phyloP scores from a whole-genome alignment of 2,888 invertebrate species.

The Polyommatus icarus region DNA sequence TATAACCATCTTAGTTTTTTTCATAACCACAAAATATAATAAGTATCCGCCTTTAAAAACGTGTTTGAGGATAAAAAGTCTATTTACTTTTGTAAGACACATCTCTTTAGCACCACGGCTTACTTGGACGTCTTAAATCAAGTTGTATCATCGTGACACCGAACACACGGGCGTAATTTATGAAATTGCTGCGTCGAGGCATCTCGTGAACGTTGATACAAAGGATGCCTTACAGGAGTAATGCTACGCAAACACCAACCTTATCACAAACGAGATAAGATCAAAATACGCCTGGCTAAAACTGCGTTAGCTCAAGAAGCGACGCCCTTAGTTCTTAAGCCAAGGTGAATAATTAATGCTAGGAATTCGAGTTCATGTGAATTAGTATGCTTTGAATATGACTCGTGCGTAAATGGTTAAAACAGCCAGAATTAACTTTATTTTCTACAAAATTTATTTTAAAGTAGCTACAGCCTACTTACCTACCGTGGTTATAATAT shows the following conservation, averaged over 20 bases:
- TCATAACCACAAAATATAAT: not conserved
- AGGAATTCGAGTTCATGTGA: not conserved
- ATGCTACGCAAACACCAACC: not conserved
- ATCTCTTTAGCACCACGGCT: not conserved
- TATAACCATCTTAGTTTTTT: not conserved
- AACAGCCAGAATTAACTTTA: not conserved
- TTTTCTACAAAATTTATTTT: not conserved
- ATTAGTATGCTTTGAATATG: constrained; percentile 3
- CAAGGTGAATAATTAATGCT: constrained; percentile 22
- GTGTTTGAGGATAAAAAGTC: not conserved
- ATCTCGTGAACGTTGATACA: constrained; percentile 31
- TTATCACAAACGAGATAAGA: not conserved
- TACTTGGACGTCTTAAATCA: not conserved
- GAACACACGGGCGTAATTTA: constrained; percentile 54
- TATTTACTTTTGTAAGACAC: not conserved
- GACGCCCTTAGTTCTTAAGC: constrained; percentile 1
- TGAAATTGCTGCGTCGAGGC: constrained; percentile 53
- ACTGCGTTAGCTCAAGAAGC: constrained; percentile 9
- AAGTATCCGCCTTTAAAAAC: not conserved
- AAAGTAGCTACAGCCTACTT: no score
- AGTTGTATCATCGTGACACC: not conserved
- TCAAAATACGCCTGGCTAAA: not conserved
- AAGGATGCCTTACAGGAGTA: constrained; percentile 31
- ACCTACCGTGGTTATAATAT: no score
- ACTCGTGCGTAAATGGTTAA: not conserved